Conservation (phyloP, 2,113 vertebrate species). For the Lagopus leucura region DNA sequence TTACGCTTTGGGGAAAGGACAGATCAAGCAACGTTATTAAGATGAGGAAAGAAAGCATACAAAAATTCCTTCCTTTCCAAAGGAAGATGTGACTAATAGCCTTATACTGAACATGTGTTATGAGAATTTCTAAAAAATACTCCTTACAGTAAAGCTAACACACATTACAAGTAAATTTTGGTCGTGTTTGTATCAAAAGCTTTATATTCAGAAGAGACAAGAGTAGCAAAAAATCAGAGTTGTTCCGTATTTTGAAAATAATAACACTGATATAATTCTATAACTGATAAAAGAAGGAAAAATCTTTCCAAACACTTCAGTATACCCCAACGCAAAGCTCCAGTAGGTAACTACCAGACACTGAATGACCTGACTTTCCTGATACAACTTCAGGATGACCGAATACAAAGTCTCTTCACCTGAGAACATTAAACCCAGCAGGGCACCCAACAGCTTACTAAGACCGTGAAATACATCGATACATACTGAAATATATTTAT, state of each 20-base stretch:
- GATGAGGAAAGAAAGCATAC: background rate
- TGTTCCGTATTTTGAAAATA: background rate
- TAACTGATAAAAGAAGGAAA: background rate
- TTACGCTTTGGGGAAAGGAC: background rate
- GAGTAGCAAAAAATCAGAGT: rapidly evolving
- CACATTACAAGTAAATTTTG: background rate
- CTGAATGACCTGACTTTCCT: background rate
- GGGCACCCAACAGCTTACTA: background rate
- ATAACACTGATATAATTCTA: background rate
- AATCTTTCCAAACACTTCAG: background rate
- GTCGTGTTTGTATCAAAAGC: background rate
- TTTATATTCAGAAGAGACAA: background rate
- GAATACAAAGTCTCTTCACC: background rate
- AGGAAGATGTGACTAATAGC: background rate
- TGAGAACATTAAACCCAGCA: background rate
- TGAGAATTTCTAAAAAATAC: background rate
- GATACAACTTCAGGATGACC: background rate
- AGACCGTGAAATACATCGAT: background rate
- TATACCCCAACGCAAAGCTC: background rate
- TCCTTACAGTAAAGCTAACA: background rate
- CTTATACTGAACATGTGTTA: background rate
- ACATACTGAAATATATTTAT: background rate
- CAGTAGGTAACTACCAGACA: background rate
- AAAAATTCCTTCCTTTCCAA: background rate
- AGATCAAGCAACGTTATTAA: background rate